Base-by-base conservation (phyloP, 2,113 vertebrate species). In the Galbula dea region DNA sequence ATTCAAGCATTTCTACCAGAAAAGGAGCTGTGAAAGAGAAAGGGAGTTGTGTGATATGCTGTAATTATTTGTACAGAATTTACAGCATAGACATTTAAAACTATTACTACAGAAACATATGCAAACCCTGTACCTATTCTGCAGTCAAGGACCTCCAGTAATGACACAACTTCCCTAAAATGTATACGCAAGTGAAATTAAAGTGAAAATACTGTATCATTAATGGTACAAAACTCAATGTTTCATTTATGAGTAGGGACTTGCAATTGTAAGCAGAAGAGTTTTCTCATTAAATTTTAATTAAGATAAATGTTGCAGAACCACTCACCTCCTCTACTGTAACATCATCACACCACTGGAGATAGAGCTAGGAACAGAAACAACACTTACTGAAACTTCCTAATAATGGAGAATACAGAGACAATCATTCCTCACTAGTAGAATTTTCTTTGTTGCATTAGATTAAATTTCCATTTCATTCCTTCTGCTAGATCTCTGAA, bases 341-440 rank as follows among this genome's bases (percentile, higher is more conserved):
- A 95, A 98, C 97, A 85, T 99, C 98, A 95, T 99, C 99, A 97
- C 99, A 99, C 99, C 99, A 99, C 91, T 99, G 99, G 96, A 99
- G 98, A 97, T 99, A 99, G 89, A 99, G 94, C 99, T 99, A 98
- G 85, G 65, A 96, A 97, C 74, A 97, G 63, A 98, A 98, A 96
- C 86, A 97, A 97, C 45, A 97, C 90, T 96, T 93, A 94, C 75
- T 95, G 84, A 83, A 97, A 97, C 86, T 97, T 97, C 32, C 87
- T 65, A 95, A 92, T 79, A 96, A 89, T 66, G 86, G 77, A 95
- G 82, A 96, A 95, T 72, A 74, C 65, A 94, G 84, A 95, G 71
- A 93, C 51, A 92, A 82, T 88, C 11, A 95, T 95, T 96, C 95
- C 88, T 97, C 90, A 58, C 79, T 62, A 82, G 46, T 3, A 51